Conservation (phyloP, 2,797 vertebrate genomes). For the Pelobates cultripes region DNA sequence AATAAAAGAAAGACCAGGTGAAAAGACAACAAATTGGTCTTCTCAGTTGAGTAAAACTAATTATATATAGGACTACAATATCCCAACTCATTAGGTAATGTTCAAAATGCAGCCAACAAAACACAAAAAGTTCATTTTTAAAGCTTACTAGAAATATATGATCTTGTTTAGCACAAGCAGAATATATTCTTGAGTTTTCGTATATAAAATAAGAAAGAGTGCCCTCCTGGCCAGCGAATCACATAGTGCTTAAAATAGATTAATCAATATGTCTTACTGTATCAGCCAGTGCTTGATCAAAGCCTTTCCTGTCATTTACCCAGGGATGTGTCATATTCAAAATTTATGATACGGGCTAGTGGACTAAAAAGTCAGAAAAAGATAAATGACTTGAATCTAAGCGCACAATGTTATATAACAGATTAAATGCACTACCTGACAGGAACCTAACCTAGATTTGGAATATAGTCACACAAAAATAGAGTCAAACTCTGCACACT, state of each 20-base stretch:
- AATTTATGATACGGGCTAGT: conserved; percentile 20
- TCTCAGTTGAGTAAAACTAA: too few species aligned
- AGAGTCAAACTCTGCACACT: too few species aligned
- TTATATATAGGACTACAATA: too few species aligned
- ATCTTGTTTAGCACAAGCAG: background rate
- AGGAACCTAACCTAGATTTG: conserved; percentile 35
- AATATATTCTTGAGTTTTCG: background rate
- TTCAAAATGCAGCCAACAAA: background rate
- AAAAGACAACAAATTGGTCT: too few species aligned
- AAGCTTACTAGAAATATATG: background rate
- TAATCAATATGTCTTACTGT: conserved; percentile 34
- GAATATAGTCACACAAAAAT: too few species aligned
- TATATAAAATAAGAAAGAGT: conserved; percentile 10
- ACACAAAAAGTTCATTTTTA: background rate
- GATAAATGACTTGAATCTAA: conserved; percentile 29
- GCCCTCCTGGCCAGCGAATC: conserved; percentile 12
- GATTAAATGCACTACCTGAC: conserved; percentile 15
- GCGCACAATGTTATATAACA: background rate
- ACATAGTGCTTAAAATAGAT: conserved; percentile 28
- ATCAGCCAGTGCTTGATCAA: conserved; percentile 43
- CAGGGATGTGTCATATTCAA: conserved; percentile 20
- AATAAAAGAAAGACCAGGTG: too few species aligned
- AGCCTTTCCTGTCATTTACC: conserved; percentile 42
- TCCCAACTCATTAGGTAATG: too few species aligned
- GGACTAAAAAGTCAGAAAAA: conserved; percentile 11